Evolutionary conservation across 2,797 vertebrate species (phyloP), one percentile per base, ranked within the genome.

Genomic region (Enteromius trimaculatus): DNA sequence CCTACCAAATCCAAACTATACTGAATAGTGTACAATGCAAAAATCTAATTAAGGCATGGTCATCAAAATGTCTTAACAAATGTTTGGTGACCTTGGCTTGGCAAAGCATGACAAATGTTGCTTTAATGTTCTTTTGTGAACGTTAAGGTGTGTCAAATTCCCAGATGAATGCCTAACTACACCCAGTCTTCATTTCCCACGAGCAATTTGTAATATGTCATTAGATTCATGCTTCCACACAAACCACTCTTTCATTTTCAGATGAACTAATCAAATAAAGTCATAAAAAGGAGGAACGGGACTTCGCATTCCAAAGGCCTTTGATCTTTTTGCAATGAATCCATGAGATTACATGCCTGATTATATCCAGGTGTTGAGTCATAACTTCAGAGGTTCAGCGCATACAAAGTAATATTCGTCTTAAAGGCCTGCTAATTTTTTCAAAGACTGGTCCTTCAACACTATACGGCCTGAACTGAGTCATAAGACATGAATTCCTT

Each of bases 291-390:
- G 86, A 88, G 84, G 71, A 88, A 88, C 80, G 74, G 79, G 77
- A 81, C 83, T 87, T 58, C 87, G 69, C 74, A 75, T 88, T 88
- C 80, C 81, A 65, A 37, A 31, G 23, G 64, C 70, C 86, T 92
- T 93, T 93, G 87, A 92, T 91, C 86, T 89, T 79, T 85, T 84
- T 80, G 79, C 82, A 87, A 84, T 87, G 79, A 82, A 85, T 80
- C 16, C 82, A 77, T 70, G 82, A 90, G 84, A 90, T 90, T 88
- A 88, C 85, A 86, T 83, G 85, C 83, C 66, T 82, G 84, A 89
- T 90, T 81, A 80, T 87, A 87, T 91, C 81, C 89, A 90, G 90
- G 87, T 87, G 84, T 89, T 88, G 86, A 89, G 83, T 86, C 86
- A 86, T 58, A 86, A 65, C 80, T 84, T 86, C 82, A 84, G 85